Base-by-base conservation (phyloP, 2,797 vertebrate genomes). In the Chloroceryle amazona region DNA sequence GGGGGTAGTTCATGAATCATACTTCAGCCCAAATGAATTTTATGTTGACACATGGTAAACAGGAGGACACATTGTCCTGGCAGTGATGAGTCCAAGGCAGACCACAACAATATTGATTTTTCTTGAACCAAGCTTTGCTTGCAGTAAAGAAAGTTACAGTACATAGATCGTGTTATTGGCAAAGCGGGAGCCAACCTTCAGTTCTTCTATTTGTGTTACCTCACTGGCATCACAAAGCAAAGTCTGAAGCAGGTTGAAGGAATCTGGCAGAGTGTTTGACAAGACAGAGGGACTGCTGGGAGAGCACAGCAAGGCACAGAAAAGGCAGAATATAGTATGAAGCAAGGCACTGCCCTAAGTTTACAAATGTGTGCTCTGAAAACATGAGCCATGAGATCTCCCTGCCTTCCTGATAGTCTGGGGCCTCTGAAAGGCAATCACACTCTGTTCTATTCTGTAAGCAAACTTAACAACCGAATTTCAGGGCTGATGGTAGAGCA, bases 11-110 rank as follows among this genome's bases (percentile, higher is more conserved):
- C 95, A 89, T 75, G 84, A 94, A 72, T 84, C 65, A 31, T 52
- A 41, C 61, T 67, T 81, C 54, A 94, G 55, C 63, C 93, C 91
- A 93, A 97, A 97, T 91, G 82, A 87, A 93, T 95, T 95, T 96
- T 95, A 60, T 83, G 29, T 96, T 96, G 96, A 96, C 97, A 94
- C 94, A 97, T 97, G 97, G 97, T 96, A 98, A 98, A 98, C 96
- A 92, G 89, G 82, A 97, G 84, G 92, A 96, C 65, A 93, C 94
- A 96, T 98, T 97, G 97, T 97, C 93, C 92, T 97, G 92, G 37
- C 28, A 83, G 93, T 92, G 88, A 88, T 47, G 65, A 82, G 91
- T 84, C 93, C 93, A 71, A 33, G 83, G 96, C 87, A 97, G 93
- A 95, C 94, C 96, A 95, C 94, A 82, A 96, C 76, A 68, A 95